Conservation (phyloP, 1,140 invertebrate genomes). For the Bombus picipes region DNA sequence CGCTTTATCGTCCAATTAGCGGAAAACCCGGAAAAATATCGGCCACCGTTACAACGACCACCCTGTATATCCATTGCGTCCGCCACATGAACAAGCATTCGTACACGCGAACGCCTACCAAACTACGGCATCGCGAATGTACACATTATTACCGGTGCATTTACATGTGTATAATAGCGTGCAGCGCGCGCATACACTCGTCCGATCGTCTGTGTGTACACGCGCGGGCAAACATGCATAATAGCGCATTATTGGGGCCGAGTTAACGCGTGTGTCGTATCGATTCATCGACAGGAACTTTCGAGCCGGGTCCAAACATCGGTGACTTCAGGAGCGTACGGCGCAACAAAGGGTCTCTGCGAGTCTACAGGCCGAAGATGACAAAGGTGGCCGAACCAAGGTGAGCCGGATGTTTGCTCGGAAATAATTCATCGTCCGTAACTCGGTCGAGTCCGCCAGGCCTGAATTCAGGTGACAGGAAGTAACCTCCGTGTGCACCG, state of each 20-base stretch:
- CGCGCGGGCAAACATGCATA: conserved; percentile 17
- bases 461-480: conserved; percentile 31
- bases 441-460: conserved; percentile 14
- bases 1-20: not conserved
- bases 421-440: conserved; percentile 54
- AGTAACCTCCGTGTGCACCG: not conserved
- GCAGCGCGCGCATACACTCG: too few species aligned
- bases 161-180: conserved; percentile 26
- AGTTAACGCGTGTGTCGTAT: conserved; percentile 8
- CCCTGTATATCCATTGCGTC: too few species aligned
- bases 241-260: conserved; percentile 2
- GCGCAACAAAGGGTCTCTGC: not conserved
- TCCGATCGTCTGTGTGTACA: not conserved
- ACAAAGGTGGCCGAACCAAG: conserved; percentile 26
- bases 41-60: not conserved
- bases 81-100: not conserved
- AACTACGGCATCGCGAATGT: conserved; percentile 2
- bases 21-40: not conserved
- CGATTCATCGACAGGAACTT: conserved; percentile 39
- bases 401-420: conserved; percentile 15
- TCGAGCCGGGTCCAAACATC: not conserved
- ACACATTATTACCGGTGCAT: conserved; percentile 36
- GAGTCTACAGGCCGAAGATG: conserved; percentile 18
- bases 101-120: not conserved
- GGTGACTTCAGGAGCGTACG: not conserved